These are phyloP conservation scores for Thereuonema tuberculata DNA, from an alignment of 1,140 invertebrate genomes.

Conservation along the genomic window DNA sequence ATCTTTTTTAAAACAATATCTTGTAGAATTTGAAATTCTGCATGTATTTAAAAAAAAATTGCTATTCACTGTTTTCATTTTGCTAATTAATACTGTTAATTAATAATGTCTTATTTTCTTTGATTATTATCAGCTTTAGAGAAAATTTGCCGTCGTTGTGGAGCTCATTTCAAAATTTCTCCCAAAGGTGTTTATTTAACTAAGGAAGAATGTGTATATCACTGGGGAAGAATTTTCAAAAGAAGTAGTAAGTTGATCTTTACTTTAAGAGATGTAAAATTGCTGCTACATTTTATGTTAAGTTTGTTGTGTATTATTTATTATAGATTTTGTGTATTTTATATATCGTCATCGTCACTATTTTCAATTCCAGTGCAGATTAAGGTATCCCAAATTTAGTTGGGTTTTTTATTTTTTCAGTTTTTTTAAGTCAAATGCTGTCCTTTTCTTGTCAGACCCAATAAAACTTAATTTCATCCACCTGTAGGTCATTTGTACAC, in stretches of 20 bases:
- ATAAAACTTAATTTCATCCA: too few relatives aligned
- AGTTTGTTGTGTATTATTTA: too few relatives aligned
- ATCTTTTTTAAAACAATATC: too few relatives aligned
- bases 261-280: not conserved
- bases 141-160: constrained; percentile 67
- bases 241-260: constrained; percentile 40
- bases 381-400: too few relatives aligned
- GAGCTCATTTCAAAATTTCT: constrained; percentile 58
- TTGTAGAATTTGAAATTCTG: too few relatives aligned
- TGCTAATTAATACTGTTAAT: not conserved
- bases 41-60: constrained; percentile 10
- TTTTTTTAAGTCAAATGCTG: too few relatives aligned
- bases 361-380: too few relatives aligned
- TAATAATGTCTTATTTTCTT: not conserved
- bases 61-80: not conserved
- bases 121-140: constrained; percentile 23
- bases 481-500: too few relatives aligned
- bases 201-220: constrained; percentile 73
- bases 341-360: too few relatives aligned
- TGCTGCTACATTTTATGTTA: constrained; percentile 1
- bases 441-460: too few relatives aligned
- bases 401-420: too few relatives aligned
- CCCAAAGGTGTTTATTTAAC: constrained; percentile 52
- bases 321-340: too few relatives aligned
- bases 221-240: constrained; percentile 71